Conservation (phyloP, 2,888 invertebrate genomes). For the Lithophane semibrunnea region DNA sequence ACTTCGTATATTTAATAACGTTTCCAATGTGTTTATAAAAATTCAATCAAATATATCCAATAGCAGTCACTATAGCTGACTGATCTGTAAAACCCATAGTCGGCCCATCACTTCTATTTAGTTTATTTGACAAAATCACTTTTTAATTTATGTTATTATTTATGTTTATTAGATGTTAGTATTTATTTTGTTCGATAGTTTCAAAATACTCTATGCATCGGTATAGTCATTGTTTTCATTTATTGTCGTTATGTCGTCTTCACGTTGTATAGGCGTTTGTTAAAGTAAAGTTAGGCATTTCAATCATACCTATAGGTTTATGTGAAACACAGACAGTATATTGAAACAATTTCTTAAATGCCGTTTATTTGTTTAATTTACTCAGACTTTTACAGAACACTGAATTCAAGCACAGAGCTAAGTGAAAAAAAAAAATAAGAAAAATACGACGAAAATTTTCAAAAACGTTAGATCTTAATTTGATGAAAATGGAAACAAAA, state of each 20-base stretch:
- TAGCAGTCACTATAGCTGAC: background rate
- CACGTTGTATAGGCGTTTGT: background rate
- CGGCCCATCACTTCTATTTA: background rate
- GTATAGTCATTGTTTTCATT: background rate
- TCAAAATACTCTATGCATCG: background rate
- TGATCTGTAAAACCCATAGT: background rate
- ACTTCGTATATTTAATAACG: background rate
- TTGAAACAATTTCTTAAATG: background rate
- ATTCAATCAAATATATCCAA: too few relatives aligned
- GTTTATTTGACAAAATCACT: background rate
- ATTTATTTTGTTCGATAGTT: background rate
- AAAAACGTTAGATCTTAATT: background rate
- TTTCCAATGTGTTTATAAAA: too few relatives aligned
- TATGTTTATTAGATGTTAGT: too few relatives aligned
- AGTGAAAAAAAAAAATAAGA: too few relatives aligned
- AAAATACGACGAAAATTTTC: background rate
- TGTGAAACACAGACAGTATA: background rate
- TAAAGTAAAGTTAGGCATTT: conserved; percentile 2
- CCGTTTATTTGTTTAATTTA: background rate
- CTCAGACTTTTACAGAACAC: background rate
- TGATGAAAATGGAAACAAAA: background rate
- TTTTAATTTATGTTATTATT: background rate
- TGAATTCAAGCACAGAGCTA: conserved; percentile 7
- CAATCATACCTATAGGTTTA: background rate
- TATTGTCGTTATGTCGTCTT: background rate